phyloP scores from a whole-genome alignment of 2,113 vertebrate genomes.

The Crotalus horridus region DNA sequence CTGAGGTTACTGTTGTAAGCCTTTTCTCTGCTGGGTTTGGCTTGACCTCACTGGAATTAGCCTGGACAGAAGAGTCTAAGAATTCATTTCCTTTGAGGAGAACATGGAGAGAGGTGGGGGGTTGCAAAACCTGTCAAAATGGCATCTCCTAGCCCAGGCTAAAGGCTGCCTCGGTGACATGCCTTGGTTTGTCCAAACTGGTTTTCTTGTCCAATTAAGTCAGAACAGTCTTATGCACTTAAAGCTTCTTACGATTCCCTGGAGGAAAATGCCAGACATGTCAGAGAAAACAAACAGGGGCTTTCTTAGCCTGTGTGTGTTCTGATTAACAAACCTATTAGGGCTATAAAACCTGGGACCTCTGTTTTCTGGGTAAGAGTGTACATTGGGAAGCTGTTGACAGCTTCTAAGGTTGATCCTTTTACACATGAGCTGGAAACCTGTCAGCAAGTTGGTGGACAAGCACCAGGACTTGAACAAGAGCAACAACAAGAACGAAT shows the following conservation, averaged over 20 bases:
- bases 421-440: conserved; percentile 56
- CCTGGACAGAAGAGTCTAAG: background rate
- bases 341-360: conserved; percentile 64
- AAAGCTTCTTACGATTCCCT: conserved; percentile 53
- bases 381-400: conserved; percentile 70
- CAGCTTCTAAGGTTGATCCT: conserved; percentile 66
- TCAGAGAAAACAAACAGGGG: conserved; percentile 70
- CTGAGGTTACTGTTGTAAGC: background rate
- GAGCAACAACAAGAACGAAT: background rate
- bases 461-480: conserved; percentile 41
- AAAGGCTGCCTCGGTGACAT: conserved; percentile 45
- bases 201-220: conserved; percentile 66
- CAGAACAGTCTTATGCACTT: conserved; percentile 47
- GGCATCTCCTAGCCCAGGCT: conserved; percentile 53
- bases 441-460: conserved; percentile 61
- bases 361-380: conserved; percentile 57
- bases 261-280: conserved; percentile 64
- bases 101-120: background rate
- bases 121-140: background rate
- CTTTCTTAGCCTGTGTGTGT: conserved; percentile 69
- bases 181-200: conserved; percentile 62
- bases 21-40: background rate
- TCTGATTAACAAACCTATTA: conserved; percentile 59
- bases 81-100: background rate
- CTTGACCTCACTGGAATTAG: background rate